Evolutionary conservation across 2,888 invertebrate genomes (phyloP), one percentile per base, ranked within the genome.

Genomic region (Syrphus vitripennis): DNA sequence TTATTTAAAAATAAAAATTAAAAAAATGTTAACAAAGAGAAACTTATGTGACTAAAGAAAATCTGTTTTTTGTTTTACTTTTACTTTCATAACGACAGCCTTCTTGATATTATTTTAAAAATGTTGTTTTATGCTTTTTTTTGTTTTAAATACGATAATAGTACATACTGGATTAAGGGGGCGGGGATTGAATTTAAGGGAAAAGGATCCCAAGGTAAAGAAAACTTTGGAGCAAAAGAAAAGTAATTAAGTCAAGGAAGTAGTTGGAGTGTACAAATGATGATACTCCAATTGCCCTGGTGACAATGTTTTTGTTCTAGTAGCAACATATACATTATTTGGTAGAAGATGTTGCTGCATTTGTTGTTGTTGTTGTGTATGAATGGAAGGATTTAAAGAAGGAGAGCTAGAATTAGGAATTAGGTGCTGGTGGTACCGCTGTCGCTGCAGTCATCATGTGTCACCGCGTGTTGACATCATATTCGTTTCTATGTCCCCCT

Each of bases 401-500:
- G 78, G 82, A 83, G 82, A 83, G 59, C 59, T 71, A 87, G 83
- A 78, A 76, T 50, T 78, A 70, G 81, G 70, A 69, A 83, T 69
- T 50, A 69, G 80, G 74, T 81, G 88, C 45, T 83, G 83, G 63
- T 88, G 87, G 77, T 82, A 77, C 83, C 80, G 87, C 80, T 87
- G 83, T 86, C 87, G 78, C 31, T 87, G 88, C 69, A 81, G 86
- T 86, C 81, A 82, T 83, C 83, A 83, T 87, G 87, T 42, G 80
- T 88, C 69, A 72, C 82, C 77, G 42, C 86, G 86, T 16, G 55
- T 40, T 37, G 81, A 82, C 82, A 86, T 78, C 53, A 87, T 87
- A 87, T 88, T 88, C 88, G 90, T 88, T 88, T 92, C 93, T 65
- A 89, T 89, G 88, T 92, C 93, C 83, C 92, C 91, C 88, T 92